phyloP scores from a whole-genome alignment of 2,888 invertebrate genomes.

The Oscheius onirici region DNA sequence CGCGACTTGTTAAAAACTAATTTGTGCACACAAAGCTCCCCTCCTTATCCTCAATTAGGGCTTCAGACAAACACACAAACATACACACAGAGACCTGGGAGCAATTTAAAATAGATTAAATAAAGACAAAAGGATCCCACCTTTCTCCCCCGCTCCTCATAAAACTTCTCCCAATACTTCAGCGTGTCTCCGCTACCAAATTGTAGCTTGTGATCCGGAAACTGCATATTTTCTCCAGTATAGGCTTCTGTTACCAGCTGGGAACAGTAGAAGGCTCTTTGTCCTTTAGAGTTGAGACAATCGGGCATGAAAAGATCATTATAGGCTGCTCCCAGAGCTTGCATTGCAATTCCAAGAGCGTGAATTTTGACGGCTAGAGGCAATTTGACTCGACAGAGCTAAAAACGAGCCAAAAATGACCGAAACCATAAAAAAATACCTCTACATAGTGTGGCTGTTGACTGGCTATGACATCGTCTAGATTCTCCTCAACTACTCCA shows the following conservation, averaged over 20 bases:
- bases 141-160: slow-evolving; percentile 32
- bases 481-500: slow-evolving; percentile 36
- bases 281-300: slow-evolving; percentile 39
- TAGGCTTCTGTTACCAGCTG: slow-evolving; percentile 52
- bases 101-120: too few species aligned
- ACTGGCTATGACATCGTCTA: slow-evolving; percentile 34
- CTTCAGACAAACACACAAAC: too few species aligned
- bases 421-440: not conserved
- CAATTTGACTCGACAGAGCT: slow-evolving; percentile 25
- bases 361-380: not conserved
- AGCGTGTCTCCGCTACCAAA: slow-evolving; percentile 46
- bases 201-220: slow-evolving; percentile 55
- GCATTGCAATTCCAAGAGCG: slow-evolving; percentile 19
- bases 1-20: too few species aligned
- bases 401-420: not conserved
- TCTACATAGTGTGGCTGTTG: slow-evolving; percentile 40
- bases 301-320: slow-evolving; percentile 53
- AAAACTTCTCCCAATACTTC: slow-evolving; percentile 60
- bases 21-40: too few species aligned
- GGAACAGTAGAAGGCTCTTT: slow-evolving; percentile 49
- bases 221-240: slow-evolving; percentile 34
- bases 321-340: slow-evolving; percentile 35
- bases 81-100: too few species aligned
- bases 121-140: too few species aligned
- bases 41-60: too few species aligned